Conservation (phyloP, 2,113 vertebrate species). For the Sceloporus undulatus region DNA sequence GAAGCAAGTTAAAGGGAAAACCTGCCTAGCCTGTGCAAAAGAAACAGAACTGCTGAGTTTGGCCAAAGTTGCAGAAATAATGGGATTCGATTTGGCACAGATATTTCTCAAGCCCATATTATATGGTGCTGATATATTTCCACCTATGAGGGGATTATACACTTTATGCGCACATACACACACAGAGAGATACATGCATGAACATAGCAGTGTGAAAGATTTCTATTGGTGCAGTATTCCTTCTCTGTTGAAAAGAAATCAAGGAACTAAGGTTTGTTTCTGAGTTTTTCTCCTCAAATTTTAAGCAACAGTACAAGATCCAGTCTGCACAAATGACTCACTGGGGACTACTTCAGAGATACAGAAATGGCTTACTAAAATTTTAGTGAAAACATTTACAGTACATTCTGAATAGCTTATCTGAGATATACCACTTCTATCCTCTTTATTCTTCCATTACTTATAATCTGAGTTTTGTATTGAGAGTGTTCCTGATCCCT, state of each 20-base stretch:
- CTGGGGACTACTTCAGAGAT: neutral
- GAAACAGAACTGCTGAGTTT: constrained; percentile 28
- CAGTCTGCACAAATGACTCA: accelerated
- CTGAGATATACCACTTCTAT: neutral
- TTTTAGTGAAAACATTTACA: constrained; percentile 34
- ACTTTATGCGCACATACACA: constrained; percentile 7
- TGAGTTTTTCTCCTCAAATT: neutral
- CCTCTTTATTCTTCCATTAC: neutral
- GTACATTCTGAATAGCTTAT: constrained; percentile 24
- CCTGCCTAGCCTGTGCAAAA: neutral
- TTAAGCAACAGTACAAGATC: constrained; percentile 1
- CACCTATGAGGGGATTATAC: constrained; percentile 34
- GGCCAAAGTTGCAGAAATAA: constrained; percentile 33
- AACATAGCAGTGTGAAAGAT: constrained; percentile 4
- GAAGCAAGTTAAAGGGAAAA: neutral
- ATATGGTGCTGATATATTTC: constrained; percentile 56
- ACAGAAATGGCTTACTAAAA: neutral
- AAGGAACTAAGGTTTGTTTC: constrained; percentile 31
- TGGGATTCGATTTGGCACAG: constrained; percentile 36
- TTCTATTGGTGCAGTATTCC: constrained; percentile 30
- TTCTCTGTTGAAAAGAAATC: constrained; percentile 47
- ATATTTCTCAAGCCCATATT: neutral
- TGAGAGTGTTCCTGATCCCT: neutral
- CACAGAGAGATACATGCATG: constrained; percentile 15
- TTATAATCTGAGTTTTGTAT: constrained; percentile 39